phyloP scores from a whole-genome alignment of 2,797 vertebrate genomes.

The Parotocinclus haroldoi region DNA sequence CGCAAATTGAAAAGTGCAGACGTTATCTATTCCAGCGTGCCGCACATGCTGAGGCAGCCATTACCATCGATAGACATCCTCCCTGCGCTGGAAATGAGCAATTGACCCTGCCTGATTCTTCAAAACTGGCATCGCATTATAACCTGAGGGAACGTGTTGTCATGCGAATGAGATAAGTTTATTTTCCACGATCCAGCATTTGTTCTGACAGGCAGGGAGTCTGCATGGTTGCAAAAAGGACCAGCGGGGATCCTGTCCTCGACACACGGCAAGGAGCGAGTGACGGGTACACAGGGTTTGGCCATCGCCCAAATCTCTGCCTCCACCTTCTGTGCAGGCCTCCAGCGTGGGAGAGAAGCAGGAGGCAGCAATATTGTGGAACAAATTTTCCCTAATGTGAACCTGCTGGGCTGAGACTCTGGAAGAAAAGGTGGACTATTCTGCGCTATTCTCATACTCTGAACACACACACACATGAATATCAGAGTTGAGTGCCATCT shows the following conservation, averaged over 20 bases:
- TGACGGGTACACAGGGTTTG: constrained; percentile 76
- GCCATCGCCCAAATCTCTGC: constrained; percentile 87
- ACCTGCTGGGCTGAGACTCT: constrained; percentile 72
- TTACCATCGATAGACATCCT: constrained; percentile 68
- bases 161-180: constrained; percentile 97
- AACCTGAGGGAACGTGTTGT: constrained; percentile 90
- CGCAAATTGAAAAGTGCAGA: constrained; percentile 34
- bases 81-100: constrained; percentile 75
- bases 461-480: constrained; percentile 29
- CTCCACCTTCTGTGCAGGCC: constrained; percentile 88
- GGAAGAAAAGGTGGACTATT: constrained; percentile 68
- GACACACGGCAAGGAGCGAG: constrained; percentile 75
- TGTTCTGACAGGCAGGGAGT: constrained; percentile 90
- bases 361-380: constrained; percentile 82
- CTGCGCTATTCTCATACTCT: constrained; percentile 47
- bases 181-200: constrained; percentile 89
- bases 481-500: constrained; percentile 46
- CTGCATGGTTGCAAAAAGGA: constrained; percentile 45
- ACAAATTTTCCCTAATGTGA: constrained; percentile 87
- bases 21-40: constrained; percentile 47
- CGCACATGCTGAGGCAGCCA: constrained; percentile 61
- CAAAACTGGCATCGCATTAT: constrained; percentile 80
- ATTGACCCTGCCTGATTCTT: constrained; percentile 76
- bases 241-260: constrained; percentile 76
- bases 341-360: constrained; percentile 72